These are phyloP conservation scores for Oedothorax gibbosus DNA, from an alignment of 1,140 invertebrate genomes.

Conservation along the genomic window DNA sequence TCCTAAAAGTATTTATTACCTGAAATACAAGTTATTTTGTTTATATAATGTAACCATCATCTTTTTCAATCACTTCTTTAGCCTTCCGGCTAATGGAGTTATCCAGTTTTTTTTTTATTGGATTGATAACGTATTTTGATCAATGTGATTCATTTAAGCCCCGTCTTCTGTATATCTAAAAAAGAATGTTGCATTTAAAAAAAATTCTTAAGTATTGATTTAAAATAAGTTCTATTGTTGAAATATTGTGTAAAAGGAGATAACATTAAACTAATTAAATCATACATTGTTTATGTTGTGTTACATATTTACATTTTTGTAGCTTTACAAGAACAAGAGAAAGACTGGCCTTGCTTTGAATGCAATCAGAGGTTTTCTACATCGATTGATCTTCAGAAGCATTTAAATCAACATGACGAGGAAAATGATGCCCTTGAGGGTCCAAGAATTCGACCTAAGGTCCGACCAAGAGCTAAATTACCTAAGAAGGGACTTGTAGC, in stretches of 20 bases:
- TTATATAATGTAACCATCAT: no score
- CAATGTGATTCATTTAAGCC: no score
- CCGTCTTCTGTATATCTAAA: no score
- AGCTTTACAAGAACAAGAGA: conserved; percentile 62
- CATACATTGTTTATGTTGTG: not conserved
- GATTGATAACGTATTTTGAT: no score
- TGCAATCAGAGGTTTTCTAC: conserved; percentile 73
- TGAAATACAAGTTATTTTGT: no score
- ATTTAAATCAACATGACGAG: conserved; percentile 73
- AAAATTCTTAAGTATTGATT: no score
- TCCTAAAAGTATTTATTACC: no score
- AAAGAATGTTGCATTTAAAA: no score
- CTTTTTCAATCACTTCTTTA: no score
- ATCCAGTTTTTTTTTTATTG: no score
- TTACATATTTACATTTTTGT: not conserved
- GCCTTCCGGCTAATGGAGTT: no score
- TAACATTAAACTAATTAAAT: not conserved
- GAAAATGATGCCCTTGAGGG: conserved; percentile 65
- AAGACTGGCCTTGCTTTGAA: conserved; percentile 73
- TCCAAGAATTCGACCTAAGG: conserved; percentile 31
- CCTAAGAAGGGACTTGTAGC: conserved; percentile 31
- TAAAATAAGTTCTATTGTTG: not conserved
- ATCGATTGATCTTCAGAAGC: conserved; percentile 73
- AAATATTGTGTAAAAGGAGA: not conserved
- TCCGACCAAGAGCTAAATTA: conserved; percentile 50